A percentile compares a stretch with the other conserved stretches of the same genome.
Conservation (phyloP, 37 sponge, comb jelly and placozoan species). For the Ianthella basta region DNA sequence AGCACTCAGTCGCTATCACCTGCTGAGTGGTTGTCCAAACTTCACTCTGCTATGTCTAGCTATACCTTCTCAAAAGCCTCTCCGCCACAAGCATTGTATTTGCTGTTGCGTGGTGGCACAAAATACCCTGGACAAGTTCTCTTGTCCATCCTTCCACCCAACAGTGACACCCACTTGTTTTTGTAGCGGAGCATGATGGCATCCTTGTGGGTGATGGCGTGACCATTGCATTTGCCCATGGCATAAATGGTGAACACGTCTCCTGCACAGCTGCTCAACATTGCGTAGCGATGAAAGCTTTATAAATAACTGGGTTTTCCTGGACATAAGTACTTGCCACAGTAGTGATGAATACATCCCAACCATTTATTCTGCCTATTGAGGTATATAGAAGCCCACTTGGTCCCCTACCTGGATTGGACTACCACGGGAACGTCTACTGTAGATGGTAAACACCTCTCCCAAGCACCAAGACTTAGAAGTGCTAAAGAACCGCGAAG, state of each 20-base stretch:
- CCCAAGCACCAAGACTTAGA: no score
- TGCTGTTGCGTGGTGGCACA: no score
- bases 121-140: no score
- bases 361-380: not conserved
- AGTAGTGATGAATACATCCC: not conserved
- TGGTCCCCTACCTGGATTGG: not conserved
- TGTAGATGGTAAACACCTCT: no score
- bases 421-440: no score
- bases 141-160: no score
- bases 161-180: not conserved
- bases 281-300: not conserved
- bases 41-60: no score
- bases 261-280: not conserved
- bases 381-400: constrained; percentile 1
- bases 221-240: not conserved
- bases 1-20: no score
- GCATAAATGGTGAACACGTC: constrained; percentile 9
- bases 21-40: no score
- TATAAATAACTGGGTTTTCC: not conserved
- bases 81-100: no score
- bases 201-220: not conserved
- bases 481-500: no score
- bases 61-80: no score
- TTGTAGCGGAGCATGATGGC: not conserved
- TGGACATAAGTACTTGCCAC: not conserved